A percentile compares a stretch with the other conserved stretches of the same genome.
phyloP scores from a whole-genome alignment of 2,113 vertebrate species.

The Istiophorus platypterus region DNA sequence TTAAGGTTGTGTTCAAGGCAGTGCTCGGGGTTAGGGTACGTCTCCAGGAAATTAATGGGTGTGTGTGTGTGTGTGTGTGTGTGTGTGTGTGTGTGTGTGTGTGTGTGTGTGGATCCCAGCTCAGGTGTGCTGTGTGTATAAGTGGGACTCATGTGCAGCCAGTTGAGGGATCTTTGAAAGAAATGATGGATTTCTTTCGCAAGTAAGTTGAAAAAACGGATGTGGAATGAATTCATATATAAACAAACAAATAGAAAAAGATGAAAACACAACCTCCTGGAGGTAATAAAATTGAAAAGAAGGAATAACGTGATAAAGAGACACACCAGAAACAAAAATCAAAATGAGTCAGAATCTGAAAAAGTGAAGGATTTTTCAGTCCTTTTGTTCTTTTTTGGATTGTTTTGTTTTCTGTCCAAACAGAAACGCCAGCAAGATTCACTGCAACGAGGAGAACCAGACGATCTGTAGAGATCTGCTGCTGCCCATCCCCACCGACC shows the following conservation, averaged over 20 bases:
- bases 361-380: too few species aligned
- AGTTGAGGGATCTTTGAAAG: background rate
- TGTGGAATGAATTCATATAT: background rate
- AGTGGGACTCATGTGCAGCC: slow-evolving; percentile 67
- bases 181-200: accelerated
- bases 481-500: slow-evolving; percentile 4
- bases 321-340: too few species aligned
- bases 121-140: slow-evolving; percentile 60
- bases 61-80: background rate
- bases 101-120: slow-evolving; percentile 39
- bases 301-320: too few species aligned
- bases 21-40: too few species aligned
- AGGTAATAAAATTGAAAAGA: too few species aligned
- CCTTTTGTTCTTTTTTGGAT: too few species aligned
- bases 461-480: background rate
- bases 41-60: too few species aligned
- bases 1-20: too few species aligned
- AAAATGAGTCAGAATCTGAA: too few species aligned
- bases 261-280: too few species aligned
- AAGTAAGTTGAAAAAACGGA: slow-evolving; percentile 37
- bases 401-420: too few species aligned
- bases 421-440: background rate
- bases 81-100: background rate
- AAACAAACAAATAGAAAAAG: too few species aligned
- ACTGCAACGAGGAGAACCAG: background rate